phyloP scores from a whole-genome alignment of 2,113 vertebrate genomes.

The Gymnorhina tibicen region DNA sequence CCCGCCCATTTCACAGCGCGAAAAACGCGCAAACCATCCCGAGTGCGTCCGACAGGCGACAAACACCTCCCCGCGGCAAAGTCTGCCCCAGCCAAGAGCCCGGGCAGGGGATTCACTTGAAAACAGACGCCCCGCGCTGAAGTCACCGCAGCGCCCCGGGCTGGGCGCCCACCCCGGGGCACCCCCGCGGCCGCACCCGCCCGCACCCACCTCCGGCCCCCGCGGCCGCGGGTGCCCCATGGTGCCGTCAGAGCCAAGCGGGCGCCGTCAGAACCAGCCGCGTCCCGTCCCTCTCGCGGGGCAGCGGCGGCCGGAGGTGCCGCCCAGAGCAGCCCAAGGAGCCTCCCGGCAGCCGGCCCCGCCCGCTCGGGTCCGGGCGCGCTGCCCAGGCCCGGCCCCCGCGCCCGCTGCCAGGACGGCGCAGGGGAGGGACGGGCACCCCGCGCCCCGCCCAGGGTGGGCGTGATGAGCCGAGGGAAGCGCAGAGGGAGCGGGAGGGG shows the following conservation, averaged over 20 bases:
- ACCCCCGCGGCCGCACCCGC: background rate
- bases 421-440: background rate
- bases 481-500: accelerated
- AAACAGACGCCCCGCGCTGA: background rate
- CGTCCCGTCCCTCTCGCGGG: background rate
- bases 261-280: background rate
- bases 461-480: background rate
- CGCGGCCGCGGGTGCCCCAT: constrained; percentile 34
- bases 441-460: background rate
- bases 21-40: background rate
- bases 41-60: accelerated
- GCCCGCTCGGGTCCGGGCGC: background rate
- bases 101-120: background rate
- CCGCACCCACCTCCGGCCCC: constrained; percentile 71
- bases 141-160: background rate
- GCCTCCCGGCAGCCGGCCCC: background rate
- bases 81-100: background rate
- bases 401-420: background rate
- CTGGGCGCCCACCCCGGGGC: background rate
- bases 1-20: accelerated
- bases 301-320: background rate
- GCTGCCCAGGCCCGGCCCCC: constrained; percentile 22
- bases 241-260: background rate
- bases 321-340: background rate
- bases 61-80: background rate